Evolutionary conservation across 1,140 invertebrate genomes (phyloP).

Genomic region (Rhynchophorus ferrugineus): DNA sequence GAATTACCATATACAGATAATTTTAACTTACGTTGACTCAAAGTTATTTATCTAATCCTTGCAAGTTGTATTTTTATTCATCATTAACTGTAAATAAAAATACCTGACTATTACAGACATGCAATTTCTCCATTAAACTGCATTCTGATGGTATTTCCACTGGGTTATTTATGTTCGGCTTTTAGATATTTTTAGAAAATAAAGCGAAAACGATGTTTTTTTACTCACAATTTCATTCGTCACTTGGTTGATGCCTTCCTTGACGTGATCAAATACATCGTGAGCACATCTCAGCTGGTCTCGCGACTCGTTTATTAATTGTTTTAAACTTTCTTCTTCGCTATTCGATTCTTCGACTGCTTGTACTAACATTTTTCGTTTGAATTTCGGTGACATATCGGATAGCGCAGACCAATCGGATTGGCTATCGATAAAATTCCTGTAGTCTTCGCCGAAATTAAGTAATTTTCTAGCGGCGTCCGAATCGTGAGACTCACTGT

Average conservation of each 20-base stretch:
- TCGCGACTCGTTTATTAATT: conserved; percentile 33
- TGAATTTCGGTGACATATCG: conserved; percentile 48
- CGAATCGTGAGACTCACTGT: conserved; percentile 82
- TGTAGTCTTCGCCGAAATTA: conserved; percentile 87
- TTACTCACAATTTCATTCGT: conserved; percentile 35
- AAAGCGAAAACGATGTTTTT: neutral
- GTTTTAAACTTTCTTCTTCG: conserved; percentile 34
- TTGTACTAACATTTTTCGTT: conserved; percentile 30
- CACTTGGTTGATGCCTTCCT: conserved; percentile 30
- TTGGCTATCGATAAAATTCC: conserved; percentile 78
- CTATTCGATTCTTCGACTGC: conserved; percentile 32
- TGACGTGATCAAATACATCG: conserved; percentile 34
- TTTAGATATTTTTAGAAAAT: neutral
- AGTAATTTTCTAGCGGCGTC: conserved; percentile 72
- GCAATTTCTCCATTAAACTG: no score
- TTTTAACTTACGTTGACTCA: no score
- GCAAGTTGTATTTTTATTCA: no score
- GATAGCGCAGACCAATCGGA: conserved; percentile 67
- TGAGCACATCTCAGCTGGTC: conserved; percentile 32
- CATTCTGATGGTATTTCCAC: no score
- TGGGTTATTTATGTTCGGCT: no score
- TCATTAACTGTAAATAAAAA: no score
- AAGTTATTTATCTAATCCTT: no score
- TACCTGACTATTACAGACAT: no score
- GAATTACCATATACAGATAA: no score